Percentiles rank a stretch among this genome's conserved stretches.
Conservation (phyloP, 2,888 invertebrate genomes). For the Lymantria dispar region DNA sequence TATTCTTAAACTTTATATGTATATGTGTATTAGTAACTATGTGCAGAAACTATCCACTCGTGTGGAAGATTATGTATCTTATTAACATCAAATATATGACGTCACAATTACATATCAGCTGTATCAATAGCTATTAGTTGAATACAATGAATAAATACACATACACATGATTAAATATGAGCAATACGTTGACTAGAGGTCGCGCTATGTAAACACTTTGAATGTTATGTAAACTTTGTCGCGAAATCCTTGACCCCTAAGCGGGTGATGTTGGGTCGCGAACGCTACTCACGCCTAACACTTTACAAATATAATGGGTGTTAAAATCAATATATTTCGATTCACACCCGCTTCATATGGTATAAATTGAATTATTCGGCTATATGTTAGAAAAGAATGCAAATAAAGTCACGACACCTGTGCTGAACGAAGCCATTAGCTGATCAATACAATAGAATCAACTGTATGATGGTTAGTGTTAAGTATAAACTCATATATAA, state of each 20-base stretch:
- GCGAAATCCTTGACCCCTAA: constrained; percentile 51
- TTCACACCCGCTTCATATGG: constrained; percentile 45
- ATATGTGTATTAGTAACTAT: neutral
- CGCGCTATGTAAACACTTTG: constrained; percentile 13
- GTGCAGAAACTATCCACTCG: constrained; percentile 1
- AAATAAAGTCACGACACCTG: constrained; percentile 27
- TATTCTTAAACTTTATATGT: neutral
- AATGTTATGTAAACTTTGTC: constrained; percentile 28
- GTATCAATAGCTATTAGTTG: constrained; percentile 5
- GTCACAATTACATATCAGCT: constrained; percentile 7
- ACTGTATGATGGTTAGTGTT: too few species aligned
- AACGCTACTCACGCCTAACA: constrained; percentile 45
- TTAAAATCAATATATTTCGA: constrained; percentile 55
- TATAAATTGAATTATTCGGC: constrained; percentile 27
- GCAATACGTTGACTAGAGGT: constrained; percentile 14
- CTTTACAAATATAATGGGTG: constrained; percentile 54
- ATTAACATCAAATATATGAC: constrained; percentile 1
- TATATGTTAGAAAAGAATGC: constrained; percentile 26
- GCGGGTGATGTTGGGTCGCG: constrained; percentile 35
- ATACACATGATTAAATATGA: constrained; percentile 15
- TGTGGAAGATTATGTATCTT: neutral
- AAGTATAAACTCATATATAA: too few species aligned
- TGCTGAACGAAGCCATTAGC: constrained; percentile 12
- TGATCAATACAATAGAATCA: constrained; percentile 7
- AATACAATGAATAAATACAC: constrained; percentile 8